Conservation (phyloP, 1,140 invertebrate species). For the Drosophila trapezifrons region DNA sequence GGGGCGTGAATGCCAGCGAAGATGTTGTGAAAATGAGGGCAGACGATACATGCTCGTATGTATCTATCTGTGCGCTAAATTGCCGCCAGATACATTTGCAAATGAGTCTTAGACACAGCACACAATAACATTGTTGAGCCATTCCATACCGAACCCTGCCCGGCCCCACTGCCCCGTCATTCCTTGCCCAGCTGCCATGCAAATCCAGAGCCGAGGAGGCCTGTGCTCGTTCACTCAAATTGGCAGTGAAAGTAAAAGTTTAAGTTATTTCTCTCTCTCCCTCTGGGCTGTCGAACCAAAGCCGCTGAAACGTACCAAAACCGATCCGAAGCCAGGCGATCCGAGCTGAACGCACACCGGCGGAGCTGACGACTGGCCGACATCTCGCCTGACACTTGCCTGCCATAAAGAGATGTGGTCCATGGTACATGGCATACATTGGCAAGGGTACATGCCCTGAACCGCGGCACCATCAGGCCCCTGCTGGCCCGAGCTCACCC, state of each 20-base stretch:
- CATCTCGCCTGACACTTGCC: constrained; percentile 40
- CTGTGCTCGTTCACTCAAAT: constrained; percentile 60
- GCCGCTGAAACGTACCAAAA: constrained; percentile 19
- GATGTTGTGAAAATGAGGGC: constrained; percentile 71
- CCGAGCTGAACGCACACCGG: constrained; percentile 8
- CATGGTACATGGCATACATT: constrained; percentile 8
- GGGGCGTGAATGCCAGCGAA: constrained; percentile 27
- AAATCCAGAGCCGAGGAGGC: constrained; percentile 65
- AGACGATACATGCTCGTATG: constrained; percentile 13
- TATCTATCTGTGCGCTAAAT: constrained; percentile 61
- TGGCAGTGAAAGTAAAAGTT: constrained; percentile 81
- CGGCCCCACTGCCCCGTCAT: not conserved
- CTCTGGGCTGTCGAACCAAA: constrained; percentile 67
- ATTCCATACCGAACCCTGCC: constrained; percentile 8
- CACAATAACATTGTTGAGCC: constrained; percentile 58
- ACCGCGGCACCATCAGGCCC: constrained; percentile 1
- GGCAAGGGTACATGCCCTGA: constrained; percentile 16
- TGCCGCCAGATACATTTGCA: constrained; percentile 78
- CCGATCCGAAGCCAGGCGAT: constrained; percentile 17
- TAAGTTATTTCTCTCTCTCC: constrained; percentile 61
- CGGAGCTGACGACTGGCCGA: constrained; percentile 22
- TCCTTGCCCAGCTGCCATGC: constrained; percentile 41
- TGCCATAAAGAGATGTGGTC: constrained; percentile 46
- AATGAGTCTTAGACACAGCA: constrained; percentile 64
- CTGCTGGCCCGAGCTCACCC: constrained; percentile 11